A percentile compares a stretch with the other conserved stretches of the same genome.
Conservation (phyloP, 64 coral and sea anemone species). For the Porites lutea region DNA sequence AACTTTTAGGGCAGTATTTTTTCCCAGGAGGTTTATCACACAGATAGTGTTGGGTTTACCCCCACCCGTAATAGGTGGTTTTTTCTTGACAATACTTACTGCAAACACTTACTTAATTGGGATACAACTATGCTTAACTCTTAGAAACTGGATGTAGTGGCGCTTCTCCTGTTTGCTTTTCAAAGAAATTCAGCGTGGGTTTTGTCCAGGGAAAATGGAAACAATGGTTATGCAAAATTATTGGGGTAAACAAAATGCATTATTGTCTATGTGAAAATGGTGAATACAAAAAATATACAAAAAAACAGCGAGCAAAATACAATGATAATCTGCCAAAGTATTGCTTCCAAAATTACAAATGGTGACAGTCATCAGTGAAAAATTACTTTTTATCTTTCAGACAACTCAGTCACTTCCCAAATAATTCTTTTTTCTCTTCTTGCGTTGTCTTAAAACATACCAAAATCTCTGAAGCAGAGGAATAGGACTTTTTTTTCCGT, state of each 20-base stretch:
- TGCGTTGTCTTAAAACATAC: slow-evolving; percentile 37
- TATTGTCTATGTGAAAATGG: too few relatives aligned
- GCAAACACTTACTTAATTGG: slow-evolving; percentile 1
- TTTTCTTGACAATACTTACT: slow-evolving; percentile 4
- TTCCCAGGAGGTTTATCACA: slow-evolving; percentile 35
- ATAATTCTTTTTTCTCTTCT: slow-evolving; percentile 44
- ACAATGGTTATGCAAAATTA: too few relatives aligned
- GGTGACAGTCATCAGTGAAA: background rate
- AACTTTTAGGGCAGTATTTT: slow-evolving; percentile 31
- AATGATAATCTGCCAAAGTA: background rate
- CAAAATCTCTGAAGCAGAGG: slow-evolving; percentile 39
- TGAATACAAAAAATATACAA: background rate
- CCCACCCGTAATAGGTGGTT: slow-evolving; percentile 32
- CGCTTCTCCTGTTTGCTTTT: too few relatives aligned
- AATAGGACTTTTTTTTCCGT: slow-evolving; percentile 52
- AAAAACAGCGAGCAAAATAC: background rate
- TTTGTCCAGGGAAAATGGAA: too few relatives aligned
- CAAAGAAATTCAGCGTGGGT: too few relatives aligned
- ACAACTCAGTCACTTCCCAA: background rate
- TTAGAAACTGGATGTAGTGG: slow-evolving; percentile 28
- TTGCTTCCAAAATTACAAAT: too few relatives aligned
- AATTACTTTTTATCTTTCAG: slow-evolving; percentile 42
- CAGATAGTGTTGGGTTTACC: slow-evolving; percentile 34
- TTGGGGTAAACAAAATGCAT: too few relatives aligned
- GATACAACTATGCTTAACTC: slow-evolving; percentile 37